Percentiles rank a stretch among this genome's conserved stretches.
phyloP scores from a whole-genome alignment of 2,113 vertebrate species.

The Dissostichus mawsoni region DNA sequence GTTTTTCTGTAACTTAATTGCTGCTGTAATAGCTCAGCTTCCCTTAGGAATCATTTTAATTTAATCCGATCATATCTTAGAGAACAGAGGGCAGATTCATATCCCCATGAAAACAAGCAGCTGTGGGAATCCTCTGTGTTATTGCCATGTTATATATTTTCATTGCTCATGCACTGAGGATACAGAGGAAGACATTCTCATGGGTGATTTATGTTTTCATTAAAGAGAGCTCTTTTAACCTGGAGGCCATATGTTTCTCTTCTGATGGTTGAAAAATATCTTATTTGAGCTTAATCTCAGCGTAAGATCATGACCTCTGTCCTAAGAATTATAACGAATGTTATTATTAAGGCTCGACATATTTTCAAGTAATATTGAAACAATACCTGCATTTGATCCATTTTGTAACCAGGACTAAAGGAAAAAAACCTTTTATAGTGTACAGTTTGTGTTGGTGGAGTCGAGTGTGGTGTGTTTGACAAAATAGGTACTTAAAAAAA shows the following conservation, averaged over 20 bases:
- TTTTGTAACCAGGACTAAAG: no score
- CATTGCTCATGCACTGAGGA: constrained; percentile 36
- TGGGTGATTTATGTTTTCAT: constrained; percentile 39
- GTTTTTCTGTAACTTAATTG: constrained; percentile 49
- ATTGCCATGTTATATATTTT: constrained; percentile 46
- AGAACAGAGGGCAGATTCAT: constrained; percentile 39
- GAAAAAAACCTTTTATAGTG: no score
- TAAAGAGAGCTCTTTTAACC: constrained; percentile 14
- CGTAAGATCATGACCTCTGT: neutral
- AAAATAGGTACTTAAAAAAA: no score
- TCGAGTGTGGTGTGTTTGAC: no score
- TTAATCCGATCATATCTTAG: constrained; percentile 45
- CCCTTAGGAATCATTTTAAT: constrained; percentile 54
- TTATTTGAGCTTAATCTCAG: neutral
- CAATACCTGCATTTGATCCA: no score
- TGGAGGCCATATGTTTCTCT: neutral
- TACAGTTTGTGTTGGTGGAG: no score
- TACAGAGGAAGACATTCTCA: neutral
- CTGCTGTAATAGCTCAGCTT: constrained; percentile 50
- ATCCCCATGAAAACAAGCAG: constrained; percentile 58
- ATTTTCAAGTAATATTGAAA: no score
- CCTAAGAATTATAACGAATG: neutral
- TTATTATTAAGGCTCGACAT: neutral
- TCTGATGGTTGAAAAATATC: constrained; percentile 1
- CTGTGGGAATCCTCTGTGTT: constrained; percentile 51